Percentiles rank a stretch among this genome's conserved stretches.
phyloP scores from a whole-genome alignment of 2,797 vertebrate species.

The Crax fasciolata region DNA sequence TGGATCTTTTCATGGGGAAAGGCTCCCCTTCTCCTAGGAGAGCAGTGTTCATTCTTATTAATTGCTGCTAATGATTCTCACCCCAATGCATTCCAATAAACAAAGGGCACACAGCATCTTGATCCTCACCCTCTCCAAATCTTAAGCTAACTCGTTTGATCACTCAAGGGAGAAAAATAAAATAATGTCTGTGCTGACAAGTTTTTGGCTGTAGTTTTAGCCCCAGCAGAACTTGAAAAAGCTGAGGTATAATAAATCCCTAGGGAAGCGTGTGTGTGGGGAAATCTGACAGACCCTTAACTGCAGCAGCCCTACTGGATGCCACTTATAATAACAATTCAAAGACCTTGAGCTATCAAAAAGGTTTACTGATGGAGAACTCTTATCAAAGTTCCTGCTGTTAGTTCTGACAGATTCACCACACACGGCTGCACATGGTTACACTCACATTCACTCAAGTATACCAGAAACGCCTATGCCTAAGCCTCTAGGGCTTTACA shows the following conservation, averaged over 20 bases:
- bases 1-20: neutral
- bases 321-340: slow-evolving; percentile 71
- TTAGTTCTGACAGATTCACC: slow-evolving; percentile 83
- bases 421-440: slow-evolving; percentile 80
- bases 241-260: slow-evolving; percentile 39
- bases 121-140: neutral
- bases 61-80: slow-evolving; percentile 12
- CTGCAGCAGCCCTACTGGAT: slow-evolving; percentile 60
- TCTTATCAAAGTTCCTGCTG: slow-evolving; percentile 78
- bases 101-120: neutral
- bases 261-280: neutral
- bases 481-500: slow-evolving; percentile 48
- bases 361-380: slow-evolving; percentile 77
- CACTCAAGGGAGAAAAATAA: neutral
- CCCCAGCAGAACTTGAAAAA: neutral
- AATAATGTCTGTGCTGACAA: neutral
- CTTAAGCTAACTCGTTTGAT: neutral
- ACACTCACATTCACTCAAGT: slow-evolving; percentile 58
- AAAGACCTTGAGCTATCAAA: slow-evolving; percentile 78
- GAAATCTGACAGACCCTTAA: slow-evolving; percentile 64
- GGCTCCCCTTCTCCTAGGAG: neutral
- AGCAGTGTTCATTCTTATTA: neutral
- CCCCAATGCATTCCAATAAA: neutral
- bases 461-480: slow-evolving; percentile 64
- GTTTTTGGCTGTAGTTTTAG: neutral